Conservation (phyloP, 1,140 invertebrate genomes). For the Lucilia sericata region DNA sequence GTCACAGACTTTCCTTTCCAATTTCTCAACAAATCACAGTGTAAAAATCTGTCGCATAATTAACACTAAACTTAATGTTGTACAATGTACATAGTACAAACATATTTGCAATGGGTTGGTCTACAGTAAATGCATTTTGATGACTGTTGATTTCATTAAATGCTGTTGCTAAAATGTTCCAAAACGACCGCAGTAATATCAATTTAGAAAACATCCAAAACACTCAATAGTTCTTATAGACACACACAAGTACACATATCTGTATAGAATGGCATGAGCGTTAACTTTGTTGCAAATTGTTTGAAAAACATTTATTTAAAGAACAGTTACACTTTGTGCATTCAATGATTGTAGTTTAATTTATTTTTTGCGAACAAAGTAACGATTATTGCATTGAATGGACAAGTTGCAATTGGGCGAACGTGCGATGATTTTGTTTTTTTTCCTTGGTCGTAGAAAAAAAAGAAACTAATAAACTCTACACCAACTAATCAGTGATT, state of each 20-base stretch:
- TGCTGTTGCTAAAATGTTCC: not conserved
- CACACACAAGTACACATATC: not conserved
- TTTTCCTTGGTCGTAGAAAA: not conserved
- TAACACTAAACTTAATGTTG: not conserved
- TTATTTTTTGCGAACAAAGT: not conserved
- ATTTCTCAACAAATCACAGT: not conserved
- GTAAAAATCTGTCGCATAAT: not conserved
- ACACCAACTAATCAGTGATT: slow-evolving; percentile 23
- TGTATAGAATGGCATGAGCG: not conserved
- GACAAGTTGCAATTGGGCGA: slow-evolving; percentile 19
- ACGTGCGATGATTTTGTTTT: slow-evolving; percentile 17
- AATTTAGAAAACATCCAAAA: not conserved
- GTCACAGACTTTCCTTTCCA: not conserved
- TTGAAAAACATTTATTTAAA: not conserved
- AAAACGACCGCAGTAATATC: slow-evolving; percentile 7
- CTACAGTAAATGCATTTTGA: not conserved
- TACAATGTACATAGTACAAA: not conserved
- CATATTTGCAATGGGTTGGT: not conserved
- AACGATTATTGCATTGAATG: not conserved
- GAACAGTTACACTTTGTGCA: not conserved
- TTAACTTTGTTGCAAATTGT: slow-evolving; percentile 8
- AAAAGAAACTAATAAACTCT: not conserved
- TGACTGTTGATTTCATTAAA: not conserved
- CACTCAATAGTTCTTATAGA: not conserved
- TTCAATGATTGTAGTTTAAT: not conserved